Evolutionary conservation across 2,113 vertebrate species (phyloP).

Genomic region (Ailurus styani): DNA sequence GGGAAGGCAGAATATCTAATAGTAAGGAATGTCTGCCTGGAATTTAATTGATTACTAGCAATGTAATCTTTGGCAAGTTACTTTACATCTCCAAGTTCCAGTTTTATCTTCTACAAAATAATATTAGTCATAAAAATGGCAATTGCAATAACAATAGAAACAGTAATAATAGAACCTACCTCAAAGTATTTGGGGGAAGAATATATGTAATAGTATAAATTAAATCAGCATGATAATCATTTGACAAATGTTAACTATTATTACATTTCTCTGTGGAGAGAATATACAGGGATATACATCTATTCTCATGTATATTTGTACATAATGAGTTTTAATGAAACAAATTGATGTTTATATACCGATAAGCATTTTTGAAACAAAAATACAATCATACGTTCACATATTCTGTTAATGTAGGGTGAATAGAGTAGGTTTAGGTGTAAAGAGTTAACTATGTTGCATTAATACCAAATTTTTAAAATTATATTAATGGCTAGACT

Average conservation of each 20-base stretch:
- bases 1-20: background rate
- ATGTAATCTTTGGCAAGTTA: background rate
- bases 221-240: background rate
- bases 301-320: background rate
- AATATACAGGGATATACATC: background rate
- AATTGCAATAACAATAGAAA: background rate
- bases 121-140: background rate
- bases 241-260: background rate
- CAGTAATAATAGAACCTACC: background rate
- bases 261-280: background rate
- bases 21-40: background rate
- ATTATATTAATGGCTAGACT: slow-evolving; percentile 41
- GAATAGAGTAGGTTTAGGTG: background rate
- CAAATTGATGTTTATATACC: background rate
- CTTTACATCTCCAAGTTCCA: background rate
- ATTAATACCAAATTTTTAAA: slow-evolving; percentile 24
- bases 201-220: background rate
- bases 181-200: background rate
- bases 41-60: background rate
- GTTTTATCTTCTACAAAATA: background rate
- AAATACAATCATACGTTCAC: background rate
- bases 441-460: slow-evolving; percentile 35
- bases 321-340: background rate
- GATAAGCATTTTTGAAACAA: background rate
- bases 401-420: background rate